A percentile compares a stretch with the other conserved stretches of the same genome.
Evolutionary conservation across 2,113 vertebrate genomes (phyloP).

Genomic region (Stictonetta naevosa): DNA sequence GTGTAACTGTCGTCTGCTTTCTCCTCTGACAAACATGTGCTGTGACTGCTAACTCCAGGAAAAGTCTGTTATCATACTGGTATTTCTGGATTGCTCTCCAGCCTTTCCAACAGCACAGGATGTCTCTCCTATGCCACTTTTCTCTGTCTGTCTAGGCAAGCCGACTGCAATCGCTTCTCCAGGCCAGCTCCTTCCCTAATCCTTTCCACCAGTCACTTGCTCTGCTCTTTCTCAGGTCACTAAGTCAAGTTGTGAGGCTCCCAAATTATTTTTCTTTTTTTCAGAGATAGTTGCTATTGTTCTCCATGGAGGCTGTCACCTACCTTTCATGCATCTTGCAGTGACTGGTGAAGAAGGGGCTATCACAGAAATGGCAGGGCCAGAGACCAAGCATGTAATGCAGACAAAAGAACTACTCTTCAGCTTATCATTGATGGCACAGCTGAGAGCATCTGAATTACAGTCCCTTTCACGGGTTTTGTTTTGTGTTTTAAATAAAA

Average conservation of each 20-base stretch:
- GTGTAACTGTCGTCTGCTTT: not conserved
- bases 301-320: not conserved
- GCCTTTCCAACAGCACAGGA: not conserved
- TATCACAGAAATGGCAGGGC: not conserved
- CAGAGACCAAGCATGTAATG: not conserved
- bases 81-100: conserved; percentile 33
- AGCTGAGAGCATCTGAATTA: not conserved
- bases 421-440: not conserved
- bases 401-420: not conserved
- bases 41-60: not conserved
- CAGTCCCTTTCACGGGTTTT: not conserved
- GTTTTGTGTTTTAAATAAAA: not conserved
- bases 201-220: not conserved
- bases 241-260: not conserved
- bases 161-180: not conserved
- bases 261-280: not conserved
- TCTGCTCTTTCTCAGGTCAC: not conserved
- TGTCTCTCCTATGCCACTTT: not conserved
- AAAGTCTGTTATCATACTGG: not conserved
- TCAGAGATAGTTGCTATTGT: not conserved
- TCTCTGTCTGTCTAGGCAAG: not conserved
- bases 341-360: not conserved
- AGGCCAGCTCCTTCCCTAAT: not conserved
- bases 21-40: not conserved
- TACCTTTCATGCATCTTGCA: not conserved